Evolutionary conservation across 2,113 vertebrate species (phyloP).

Genomic region (Nycticebus coucang): DNA sequence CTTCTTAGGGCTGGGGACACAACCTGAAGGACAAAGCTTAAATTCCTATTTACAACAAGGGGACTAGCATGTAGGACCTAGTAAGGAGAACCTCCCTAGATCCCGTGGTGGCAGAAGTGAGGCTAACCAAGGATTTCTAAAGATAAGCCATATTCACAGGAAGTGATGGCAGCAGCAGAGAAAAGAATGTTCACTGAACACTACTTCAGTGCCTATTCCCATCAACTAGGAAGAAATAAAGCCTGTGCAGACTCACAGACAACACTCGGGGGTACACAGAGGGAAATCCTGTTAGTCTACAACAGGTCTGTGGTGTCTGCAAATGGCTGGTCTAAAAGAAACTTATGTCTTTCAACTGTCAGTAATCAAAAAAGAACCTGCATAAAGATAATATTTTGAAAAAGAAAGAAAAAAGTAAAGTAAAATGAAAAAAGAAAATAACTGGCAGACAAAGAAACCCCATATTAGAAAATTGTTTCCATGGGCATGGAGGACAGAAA

Average conservation of each 20-base stretch:
- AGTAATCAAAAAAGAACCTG: constrained; percentile 5
- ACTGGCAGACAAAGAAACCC: not conserved
- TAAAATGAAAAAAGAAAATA: not conserved
- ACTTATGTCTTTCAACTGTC: not conserved
- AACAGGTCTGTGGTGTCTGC: not conserved
- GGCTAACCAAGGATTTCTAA: not conserved
- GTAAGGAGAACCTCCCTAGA: not conserved
- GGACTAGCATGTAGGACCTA: not conserved
- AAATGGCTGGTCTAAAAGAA: not conserved
- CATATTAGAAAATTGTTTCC: not conserved
- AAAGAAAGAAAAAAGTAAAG: not conserved
- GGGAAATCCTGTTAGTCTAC: not conserved
- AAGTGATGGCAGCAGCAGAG: not conserved
- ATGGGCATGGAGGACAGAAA: not conserved
- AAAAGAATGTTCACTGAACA: not conserved
- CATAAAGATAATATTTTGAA: not conserved
- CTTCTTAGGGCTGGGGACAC: not conserved
- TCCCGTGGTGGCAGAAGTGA: not conserved
- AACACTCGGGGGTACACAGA: not conserved
- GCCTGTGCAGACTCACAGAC: not conserved
- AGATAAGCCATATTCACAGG: not conserved
- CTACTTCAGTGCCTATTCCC: not conserved
- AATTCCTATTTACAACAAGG: not conserved
- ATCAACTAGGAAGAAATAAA: not conserved
- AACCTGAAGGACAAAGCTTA: not conserved